A percentile compares a stretch with the other conserved stretches of the same genome.
These are phyloP conservation scores for Charaxes varanes DNA, from an alignment of 1,140 invertebrate genomes.

Conservation along the genomic window DNA sequence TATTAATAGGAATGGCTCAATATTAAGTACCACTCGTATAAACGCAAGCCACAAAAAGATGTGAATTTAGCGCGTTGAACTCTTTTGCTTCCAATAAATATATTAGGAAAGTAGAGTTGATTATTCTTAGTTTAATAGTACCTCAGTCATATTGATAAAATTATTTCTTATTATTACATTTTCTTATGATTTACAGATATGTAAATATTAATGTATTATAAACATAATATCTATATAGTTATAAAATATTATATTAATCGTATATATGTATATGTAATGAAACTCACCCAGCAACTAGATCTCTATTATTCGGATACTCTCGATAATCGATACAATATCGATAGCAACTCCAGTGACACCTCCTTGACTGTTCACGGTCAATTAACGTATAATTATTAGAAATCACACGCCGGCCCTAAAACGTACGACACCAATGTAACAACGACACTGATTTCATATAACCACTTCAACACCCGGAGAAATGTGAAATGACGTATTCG, in stretches of 20 bases:
- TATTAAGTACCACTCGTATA: too few species aligned
- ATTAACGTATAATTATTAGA: constrained; percentile 53
- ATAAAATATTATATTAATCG: background rate
- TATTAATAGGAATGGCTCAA: too few species aligned
- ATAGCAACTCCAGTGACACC: constrained; percentile 30
- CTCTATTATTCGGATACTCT: constrained; percentile 13
- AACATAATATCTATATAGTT: too few species aligned
- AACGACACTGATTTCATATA: constrained; percentile 58
- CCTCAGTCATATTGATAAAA: too few species aligned
- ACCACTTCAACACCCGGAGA: constrained; percentile 44
- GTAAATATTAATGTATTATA: too few species aligned
- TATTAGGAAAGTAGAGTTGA: too few species aligned
- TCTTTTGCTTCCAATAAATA: constrained; percentile 2
- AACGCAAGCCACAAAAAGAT: too few species aligned
- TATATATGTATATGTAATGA: background rate
- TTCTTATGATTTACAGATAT: too few species aligned
- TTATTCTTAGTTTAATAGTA: too few species aligned
- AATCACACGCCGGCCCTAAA: constrained; percentile 47
- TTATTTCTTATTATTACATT: too few species aligned
- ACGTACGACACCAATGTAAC: constrained; percentile 45
- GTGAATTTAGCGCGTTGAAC: background rate
- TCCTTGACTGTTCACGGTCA: constrained; percentile 37
- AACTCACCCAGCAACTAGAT: constrained; percentile 21
- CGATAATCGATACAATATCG: constrained; percentile 7
- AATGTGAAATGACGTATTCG: constrained; percentile 58